Evolutionary conservation across 1,140 invertebrate genomes (phyloP), one percentile per base, ranked within the genome.

Genomic region (Leptinotarsa undecemlineata): DNA sequence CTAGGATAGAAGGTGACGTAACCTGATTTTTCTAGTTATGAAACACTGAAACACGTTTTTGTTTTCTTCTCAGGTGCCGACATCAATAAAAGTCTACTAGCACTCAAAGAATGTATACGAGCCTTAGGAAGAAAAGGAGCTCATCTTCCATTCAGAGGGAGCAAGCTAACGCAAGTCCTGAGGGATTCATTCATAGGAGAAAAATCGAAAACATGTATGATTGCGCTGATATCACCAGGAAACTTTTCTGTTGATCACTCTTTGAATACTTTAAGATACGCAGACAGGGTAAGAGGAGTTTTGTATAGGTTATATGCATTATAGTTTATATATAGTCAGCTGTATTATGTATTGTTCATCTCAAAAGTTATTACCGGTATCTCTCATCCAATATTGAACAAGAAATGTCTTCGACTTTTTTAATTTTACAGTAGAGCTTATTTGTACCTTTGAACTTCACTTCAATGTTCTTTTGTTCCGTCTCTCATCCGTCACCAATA

Each of bases 171-270:
- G 61, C 96, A 99, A 88, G 97, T 99, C 68, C 87, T 99, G 71
- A 90, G 97, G 79, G 98, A 99, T 87, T 98, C 96, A n/a, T 99
- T 99, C 85, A 98, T 99, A 81, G 97, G 98, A 47, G 96, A 98
- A 84, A 99, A 99, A 86, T 96, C 96, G 33, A 93, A 93, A 85
- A 99, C 97, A 3, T 99, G 98, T 85, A 99, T 99, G 98, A 99
- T 99, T 84, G 98, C 98, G 26, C 98, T 99, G 93, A 97, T 99
- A 77, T 98, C 96, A 82, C 98, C 98, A 48, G 95, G 95, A 60
- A 90, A 98, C 86, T 92, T 90, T 82, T 97, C 96, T 3, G 98
- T 97, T 86, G 98, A 99, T 87, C 97, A 99, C 87, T 98, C 96
- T 4, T 87, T 99, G 51, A 99, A 99, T 86, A 99, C 98, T 20